These are phyloP conservation scores for Prionailurus viverrinus DNA, from an alignment of 2,113 vertebrate genomes.

Conservation along the genomic window DNA sequence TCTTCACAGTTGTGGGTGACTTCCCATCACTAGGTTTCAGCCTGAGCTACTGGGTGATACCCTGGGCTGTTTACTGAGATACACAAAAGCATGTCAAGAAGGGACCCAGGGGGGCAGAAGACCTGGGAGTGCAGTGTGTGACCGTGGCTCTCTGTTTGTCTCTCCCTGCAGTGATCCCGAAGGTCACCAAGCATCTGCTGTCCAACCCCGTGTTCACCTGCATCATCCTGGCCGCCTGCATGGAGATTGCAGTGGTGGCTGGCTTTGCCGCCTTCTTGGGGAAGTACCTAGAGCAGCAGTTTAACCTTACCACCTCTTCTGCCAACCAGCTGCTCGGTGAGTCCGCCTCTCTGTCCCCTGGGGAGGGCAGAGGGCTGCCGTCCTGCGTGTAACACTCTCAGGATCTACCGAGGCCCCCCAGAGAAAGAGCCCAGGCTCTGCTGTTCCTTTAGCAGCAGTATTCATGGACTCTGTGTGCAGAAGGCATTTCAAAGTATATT, in stretches of 20 bases:
- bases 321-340: conserved; percentile 98
- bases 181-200: conserved; percentile 97
- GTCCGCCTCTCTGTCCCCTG: conserved; percentile 26
- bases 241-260: conserved; percentile 98
- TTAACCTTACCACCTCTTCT: conserved; percentile 97
- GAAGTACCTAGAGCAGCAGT: conserved; percentile 99
- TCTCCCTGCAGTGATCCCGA: conserved; percentile 93
- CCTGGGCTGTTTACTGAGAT: background rate
- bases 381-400: rapidly evolving
- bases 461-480: rapidly evolving
- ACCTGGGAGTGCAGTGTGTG: rapidly evolving
- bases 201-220: conserved; percentile 99
- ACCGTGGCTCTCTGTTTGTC: background rate
- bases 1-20: background rate
- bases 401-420: background rate
- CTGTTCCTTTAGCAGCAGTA: background rate
- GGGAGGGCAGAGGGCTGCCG: rapidly evolving
- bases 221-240: conserved; percentile 97
- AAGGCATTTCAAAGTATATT: background rate
- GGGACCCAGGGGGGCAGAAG: background rate
- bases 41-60: background rate
- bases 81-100: too few species aligned
- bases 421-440: rapidly evolving
- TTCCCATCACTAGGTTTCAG: background rate
- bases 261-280: conserved; percentile 98